These are phyloP conservation scores for Acleris sparsana DNA, from an alignment of 2,888 invertebrate genomes.

Conservation along the genomic window DNA sequence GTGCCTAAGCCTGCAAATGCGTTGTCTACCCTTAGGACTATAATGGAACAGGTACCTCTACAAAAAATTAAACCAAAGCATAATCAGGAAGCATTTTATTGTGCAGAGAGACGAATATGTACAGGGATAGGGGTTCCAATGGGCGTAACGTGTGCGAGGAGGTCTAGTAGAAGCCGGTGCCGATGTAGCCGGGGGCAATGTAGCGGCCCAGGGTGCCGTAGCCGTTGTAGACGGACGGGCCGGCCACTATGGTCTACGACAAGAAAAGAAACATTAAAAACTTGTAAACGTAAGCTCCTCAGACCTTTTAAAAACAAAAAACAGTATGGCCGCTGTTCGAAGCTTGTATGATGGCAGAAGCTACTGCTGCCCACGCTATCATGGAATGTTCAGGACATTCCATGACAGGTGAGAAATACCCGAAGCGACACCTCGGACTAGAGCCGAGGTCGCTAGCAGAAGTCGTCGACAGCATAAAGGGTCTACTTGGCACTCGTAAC, in stretches of 20 bases:
- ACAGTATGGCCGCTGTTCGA: too few relatives aligned
- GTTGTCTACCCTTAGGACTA: too few relatives aligned
- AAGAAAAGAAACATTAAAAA: constrained; percentile 11
- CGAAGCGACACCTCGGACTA: too few relatives aligned
- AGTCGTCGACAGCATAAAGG: too few relatives aligned
- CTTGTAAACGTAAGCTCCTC: background rate
- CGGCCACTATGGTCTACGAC: constrained; percentile 71
- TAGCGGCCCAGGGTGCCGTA: constrained; percentile 42
- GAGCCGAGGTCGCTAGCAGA: too few relatives aligned
- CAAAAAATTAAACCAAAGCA: constrained; percentile 1
- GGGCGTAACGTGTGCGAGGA: constrained; percentile 24
- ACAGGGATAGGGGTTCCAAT: constrained; percentile 24
- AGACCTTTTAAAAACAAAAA: too few relatives aligned
- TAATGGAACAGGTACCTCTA: too few relatives aligned
- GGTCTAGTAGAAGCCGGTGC: constrained; percentile 50
- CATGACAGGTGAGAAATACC: too few relatives aligned
- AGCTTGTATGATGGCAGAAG: too few relatives aligned
- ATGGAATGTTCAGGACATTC: too few relatives aligned
- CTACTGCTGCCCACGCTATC: too few relatives aligned
- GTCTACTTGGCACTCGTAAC: background rate
- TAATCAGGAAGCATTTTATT: constrained; percentile 32
- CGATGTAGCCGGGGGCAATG: constrained; percentile 58
- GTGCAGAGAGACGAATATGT: constrained; percentile 23
- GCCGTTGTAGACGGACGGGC: constrained; percentile 70
- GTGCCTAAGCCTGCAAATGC: too few relatives aligned